These are phyloP conservation scores for Dermatophagoides farinae DNA, from an alignment of 1,140 invertebrate genomes.

Conservation along the genomic window DNA sequence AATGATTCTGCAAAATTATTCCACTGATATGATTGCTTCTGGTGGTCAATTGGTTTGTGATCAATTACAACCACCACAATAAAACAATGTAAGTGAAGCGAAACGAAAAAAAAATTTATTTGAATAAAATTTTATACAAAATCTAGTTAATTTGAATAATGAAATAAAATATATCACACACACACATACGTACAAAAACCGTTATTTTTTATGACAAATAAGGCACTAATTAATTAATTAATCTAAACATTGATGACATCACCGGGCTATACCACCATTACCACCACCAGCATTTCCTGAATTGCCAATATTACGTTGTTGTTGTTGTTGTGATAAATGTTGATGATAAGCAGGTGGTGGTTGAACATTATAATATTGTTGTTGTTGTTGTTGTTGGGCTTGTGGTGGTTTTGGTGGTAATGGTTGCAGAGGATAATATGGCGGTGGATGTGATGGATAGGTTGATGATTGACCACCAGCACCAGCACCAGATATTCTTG, in stretches of 20 bases:
- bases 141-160: not conserved
- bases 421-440: not conserved
- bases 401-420: not conserved
- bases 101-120: not conserved
- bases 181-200: not conserved
- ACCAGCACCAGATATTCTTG: not conserved
- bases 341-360: slow-evolving; percentile 8
- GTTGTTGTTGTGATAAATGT: slow-evolving; percentile 1
- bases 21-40: not conserved
- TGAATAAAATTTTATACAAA: not conserved
- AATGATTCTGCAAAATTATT: not conserved
- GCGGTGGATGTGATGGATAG: not conserved
- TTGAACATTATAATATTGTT: not conserved
- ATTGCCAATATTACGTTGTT: not conserved
- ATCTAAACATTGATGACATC: not conserved
- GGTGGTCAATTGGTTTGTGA: not conserved
- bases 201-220: not conserved
- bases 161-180: not conserved
- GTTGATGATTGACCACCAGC: not conserved
- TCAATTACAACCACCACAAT: not conserved
- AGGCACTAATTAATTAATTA: not conserved
- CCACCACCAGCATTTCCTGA: not conserved
- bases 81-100: too few species aligned
- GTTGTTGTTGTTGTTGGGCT: not conserved
- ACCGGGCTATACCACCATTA: not conserved